phyloP scores from a whole-genome alignment of 2,113 vertebrate genomes.

The Microtus oregoni region DNA sequence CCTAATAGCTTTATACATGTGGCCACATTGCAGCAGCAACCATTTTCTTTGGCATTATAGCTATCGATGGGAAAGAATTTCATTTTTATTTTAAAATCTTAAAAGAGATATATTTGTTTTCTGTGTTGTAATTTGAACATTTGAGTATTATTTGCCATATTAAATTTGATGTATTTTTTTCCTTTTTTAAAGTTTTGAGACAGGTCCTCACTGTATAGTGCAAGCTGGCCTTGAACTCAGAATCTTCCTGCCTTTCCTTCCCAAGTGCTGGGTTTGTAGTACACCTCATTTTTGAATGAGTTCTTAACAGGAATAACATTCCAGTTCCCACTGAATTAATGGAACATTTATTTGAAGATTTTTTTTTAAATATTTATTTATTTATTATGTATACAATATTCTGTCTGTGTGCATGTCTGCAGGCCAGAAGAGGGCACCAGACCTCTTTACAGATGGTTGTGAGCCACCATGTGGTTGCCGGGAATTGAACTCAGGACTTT shows the following conservation, averaged over 20 bases:
- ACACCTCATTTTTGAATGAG: neutral
- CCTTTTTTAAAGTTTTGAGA: no score
- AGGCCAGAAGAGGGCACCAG: no score
- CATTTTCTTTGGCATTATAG: neutral
- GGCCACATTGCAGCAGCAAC: neutral
- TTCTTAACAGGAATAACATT: neutral
- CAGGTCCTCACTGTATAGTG: neutral
- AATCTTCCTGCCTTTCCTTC: neutral
- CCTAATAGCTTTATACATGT: neutral
- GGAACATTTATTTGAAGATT: neutral
- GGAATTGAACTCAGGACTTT: no score
- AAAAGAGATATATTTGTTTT: neutral
- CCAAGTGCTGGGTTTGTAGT: neutral
- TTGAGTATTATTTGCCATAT: neutral
- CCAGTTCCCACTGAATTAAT: neutral
- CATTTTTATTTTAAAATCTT: slow-evolving; percentile 34
- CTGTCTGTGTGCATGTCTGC: no score
- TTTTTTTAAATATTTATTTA: no score
- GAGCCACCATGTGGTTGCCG: no score
- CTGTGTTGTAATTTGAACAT: neutral
- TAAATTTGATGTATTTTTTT: neutral
- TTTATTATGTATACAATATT: no score
- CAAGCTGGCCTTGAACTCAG: neutral
- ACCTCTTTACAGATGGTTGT: no score
- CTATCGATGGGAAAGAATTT: neutral